phyloP scores from a whole-genome alignment of 1,140 invertebrate species.

The Sycobia sp. region DNA sequence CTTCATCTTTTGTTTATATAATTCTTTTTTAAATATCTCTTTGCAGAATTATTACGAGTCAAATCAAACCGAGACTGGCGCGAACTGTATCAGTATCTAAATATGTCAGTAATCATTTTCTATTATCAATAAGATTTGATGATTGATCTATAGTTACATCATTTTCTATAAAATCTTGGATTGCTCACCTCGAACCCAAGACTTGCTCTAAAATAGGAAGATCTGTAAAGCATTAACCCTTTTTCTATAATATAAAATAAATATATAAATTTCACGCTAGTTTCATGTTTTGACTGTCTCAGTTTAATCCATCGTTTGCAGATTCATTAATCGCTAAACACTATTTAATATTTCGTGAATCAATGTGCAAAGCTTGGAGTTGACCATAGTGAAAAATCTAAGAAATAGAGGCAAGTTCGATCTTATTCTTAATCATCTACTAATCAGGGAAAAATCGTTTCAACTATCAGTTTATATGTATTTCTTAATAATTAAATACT shows the following conservation, averaged over 20 bases:
- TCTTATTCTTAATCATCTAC: slow-evolving; percentile 1
- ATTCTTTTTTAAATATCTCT: slow-evolving; percentile 33
- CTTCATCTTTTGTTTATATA: slow-evolving; percentile 32
- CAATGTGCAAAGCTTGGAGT: slow-evolving; percentile 33
- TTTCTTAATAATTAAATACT: too few species aligned
- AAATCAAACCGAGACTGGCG: slow-evolving; percentile 16
- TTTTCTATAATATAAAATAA: slow-evolving; percentile 20
- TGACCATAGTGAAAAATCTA: slow-evolving; percentile 14
- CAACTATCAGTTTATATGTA: too few species aligned
- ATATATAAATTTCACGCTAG: slow-evolving; percentile 22
- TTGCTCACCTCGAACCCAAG: too few species aligned
- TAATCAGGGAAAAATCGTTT: not conserved
- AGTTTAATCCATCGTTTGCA: slow-evolving; percentile 2
- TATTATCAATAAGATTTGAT: not conserved
- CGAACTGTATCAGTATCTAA: slow-evolving; percentile 12
- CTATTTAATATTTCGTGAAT: slow-evolving; percentile 19
- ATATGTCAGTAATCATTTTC: not conserved
- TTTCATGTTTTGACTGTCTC: slow-evolving; percentile 13
- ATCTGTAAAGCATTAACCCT: slow-evolving; percentile 18
- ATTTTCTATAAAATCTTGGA: too few species aligned
- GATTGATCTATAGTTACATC: too few species aligned
- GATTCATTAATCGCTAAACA: slow-evolving; percentile 20
- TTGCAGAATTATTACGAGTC: slow-evolving; percentile 23
- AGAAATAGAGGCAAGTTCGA: slow-evolving; percentile 20
- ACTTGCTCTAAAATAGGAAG: slow-evolving; percentile 20